phyloP scores from a whole-genome alignment of 2,888 invertebrate genomes.

The Lydus trimaculatus region DNA sequence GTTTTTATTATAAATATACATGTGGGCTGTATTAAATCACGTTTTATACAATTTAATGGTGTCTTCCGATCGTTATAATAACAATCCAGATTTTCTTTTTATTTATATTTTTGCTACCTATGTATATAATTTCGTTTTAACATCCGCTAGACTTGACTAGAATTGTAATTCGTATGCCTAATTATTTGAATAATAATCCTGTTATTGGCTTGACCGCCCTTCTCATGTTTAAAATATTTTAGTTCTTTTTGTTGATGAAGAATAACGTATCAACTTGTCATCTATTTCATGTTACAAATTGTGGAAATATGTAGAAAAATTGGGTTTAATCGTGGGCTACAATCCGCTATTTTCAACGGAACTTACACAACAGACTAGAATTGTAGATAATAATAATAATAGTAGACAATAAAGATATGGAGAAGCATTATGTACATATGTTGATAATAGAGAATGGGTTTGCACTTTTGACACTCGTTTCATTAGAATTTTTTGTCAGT shows the following conservation, averaged over 20 bases:
- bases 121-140: constrained; percentile 4
- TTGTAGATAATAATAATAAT: no score
- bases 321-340: constrained; percentile 40
- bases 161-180: not conserved
- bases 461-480: constrained; percentile 3
- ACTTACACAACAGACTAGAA: no score
- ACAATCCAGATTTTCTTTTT: not conserved
- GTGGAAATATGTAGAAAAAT: constrained; percentile 23
- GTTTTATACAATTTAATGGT: constrained; percentile 5
- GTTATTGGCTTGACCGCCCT: constrained; percentile 1
- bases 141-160: not conserved
- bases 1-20: not conserved
- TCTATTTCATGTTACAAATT: constrained; percentile 2
- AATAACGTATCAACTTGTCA: no score
- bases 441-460: not conserved
- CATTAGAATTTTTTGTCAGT: constrained; percentile 12
- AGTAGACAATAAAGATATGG: not conserved
- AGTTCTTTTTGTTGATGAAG: no score
- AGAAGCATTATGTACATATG: not conserved
- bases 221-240: constrained; percentile 4
- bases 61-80: constrained; percentile 6
- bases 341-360: constrained; percentile 42
- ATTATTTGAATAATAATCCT: not conserved
- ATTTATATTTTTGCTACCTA: constrained; percentile 2
- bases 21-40: constrained; percentile 14